Evolutionary conservation across 64 coral and sea anemone genomes (phyloP).

Genomic region (Stylophora pistillata): DNA sequence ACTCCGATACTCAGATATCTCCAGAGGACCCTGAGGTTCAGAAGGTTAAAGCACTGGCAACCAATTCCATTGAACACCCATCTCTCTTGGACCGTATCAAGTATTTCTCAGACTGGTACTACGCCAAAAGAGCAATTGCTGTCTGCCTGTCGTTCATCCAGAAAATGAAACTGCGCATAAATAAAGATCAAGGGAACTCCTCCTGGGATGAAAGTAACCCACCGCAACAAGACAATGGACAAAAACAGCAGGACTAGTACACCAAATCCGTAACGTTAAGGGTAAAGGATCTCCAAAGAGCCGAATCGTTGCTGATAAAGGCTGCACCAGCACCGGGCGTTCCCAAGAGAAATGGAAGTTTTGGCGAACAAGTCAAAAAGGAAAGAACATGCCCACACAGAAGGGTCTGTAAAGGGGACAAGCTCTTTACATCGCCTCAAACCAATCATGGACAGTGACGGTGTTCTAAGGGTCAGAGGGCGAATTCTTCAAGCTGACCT

Average conservation of each 20-base stretch:
- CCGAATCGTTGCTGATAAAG: constrained; percentile 1
- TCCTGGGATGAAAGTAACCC: not conserved
- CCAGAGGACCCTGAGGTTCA: constrained; percentile 15
- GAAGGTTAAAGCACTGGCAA: not conserved
- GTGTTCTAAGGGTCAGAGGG: constrained; percentile 5
- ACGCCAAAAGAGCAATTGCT: constrained; percentile 25
- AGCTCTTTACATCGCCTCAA: constrained; percentile 8
- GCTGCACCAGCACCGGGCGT: not conserved
- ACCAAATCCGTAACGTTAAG: not conserved
- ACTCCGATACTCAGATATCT: not conserved
- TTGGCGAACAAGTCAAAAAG: not conserved
- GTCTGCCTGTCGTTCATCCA: not conserved
- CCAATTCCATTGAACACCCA: not conserved
- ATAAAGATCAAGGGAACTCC: not conserved
- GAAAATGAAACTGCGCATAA: not conserved
- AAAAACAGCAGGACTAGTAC: not conserved
- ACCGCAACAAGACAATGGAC: not conserved
- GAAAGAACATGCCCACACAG: too few relatives aligned
- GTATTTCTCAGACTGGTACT: constrained; percentile 44
- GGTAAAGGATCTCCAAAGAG: constrained; percentile 17
- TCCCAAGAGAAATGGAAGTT: not conserved
- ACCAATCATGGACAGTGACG: not conserved
- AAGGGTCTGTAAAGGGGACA: not conserved
- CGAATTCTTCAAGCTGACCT: not conserved
- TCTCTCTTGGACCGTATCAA: not conserved